Conservation (phyloP, 1,140 invertebrate species). For the Trichonephila clavata region DNA sequence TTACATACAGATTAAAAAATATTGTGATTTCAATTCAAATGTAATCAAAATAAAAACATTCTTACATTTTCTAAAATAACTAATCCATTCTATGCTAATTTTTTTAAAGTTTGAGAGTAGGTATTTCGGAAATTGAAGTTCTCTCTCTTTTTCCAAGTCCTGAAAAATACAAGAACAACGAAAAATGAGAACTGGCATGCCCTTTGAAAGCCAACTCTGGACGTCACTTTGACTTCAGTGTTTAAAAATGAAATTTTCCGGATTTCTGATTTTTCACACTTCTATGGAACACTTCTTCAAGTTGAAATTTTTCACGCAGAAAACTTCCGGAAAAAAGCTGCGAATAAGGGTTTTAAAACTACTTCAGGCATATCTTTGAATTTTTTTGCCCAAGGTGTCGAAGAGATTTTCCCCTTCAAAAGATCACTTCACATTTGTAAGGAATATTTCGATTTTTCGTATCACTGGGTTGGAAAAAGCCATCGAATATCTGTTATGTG, state of each 20-base stretch:
- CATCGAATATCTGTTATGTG: too few relatives aligned
- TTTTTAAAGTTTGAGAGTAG: not conserved
- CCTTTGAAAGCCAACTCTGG: not conserved
- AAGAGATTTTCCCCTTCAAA: not conserved
- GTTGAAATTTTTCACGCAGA: not conserved
- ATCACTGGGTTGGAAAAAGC: too few relatives aligned
- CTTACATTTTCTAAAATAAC: too few relatives aligned
- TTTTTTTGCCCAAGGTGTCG: not conserved
- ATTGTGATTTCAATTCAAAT: too few relatives aligned
- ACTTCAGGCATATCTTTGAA: not conserved
- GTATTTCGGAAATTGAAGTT: not conserved
- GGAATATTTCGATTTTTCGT: too few relatives aligned
- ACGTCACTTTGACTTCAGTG: not conserved
- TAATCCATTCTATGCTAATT: too few relatives aligned
- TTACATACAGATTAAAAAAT: too few relatives aligned
- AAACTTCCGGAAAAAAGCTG: not conserved
- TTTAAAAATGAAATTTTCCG: not conserved
- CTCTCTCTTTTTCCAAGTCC: not conserved
- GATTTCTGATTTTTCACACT: not conserved
- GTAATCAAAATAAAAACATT: too few relatives aligned
- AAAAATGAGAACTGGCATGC: not conserved
- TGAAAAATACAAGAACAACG: not conserved
- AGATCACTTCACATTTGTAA: not conserved
- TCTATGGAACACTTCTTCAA: not conserved
- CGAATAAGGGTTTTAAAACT: not conserved